Conservation (phyloP, 2,113 vertebrate genomes). For the Bucco capensis region DNA sequence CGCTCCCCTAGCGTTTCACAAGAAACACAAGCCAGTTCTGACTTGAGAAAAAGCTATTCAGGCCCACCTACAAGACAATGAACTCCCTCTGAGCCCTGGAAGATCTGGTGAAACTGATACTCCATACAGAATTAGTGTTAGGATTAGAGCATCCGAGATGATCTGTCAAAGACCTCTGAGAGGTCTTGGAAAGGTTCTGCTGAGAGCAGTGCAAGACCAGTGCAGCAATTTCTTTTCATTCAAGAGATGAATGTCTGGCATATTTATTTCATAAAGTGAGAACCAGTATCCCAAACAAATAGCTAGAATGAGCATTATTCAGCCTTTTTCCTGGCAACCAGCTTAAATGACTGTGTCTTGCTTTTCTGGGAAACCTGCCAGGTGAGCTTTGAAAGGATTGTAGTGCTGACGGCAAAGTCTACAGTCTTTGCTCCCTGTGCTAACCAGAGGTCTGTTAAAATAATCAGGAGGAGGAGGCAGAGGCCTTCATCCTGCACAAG, state of each 20-base stretch:
- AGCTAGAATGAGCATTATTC: constrained; percentile 68
- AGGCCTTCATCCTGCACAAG: constrained; percentile 14
- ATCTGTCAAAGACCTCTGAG: constrained; percentile 2
- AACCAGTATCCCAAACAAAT: constrained; percentile 71
- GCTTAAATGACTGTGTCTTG: constrained; percentile 60
- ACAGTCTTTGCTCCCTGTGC: constrained; percentile 3
- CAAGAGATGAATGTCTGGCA: constrained; percentile 41
- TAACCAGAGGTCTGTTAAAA: constrained; percentile 47
- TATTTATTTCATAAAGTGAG: constrained; percentile 73
- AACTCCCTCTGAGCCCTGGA: not conserved
- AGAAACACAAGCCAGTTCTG: not conserved
- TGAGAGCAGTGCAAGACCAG: constrained; percentile 8
- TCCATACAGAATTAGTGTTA: not conserved
- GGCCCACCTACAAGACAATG: not conserved
- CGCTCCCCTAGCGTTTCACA: not conserved
- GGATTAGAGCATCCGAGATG: not conserved
- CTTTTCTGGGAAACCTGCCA: constrained; percentile 75
- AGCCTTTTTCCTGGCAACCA: constrained; percentile 69
- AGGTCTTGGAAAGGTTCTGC: constrained; percentile 42
- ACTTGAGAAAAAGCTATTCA: not conserved
- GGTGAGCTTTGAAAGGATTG: constrained; percentile 64
- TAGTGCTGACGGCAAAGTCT: constrained; percentile 33
- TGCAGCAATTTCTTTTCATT: constrained; percentile 63
- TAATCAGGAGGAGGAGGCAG: constrained; percentile 7
- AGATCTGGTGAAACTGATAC: not conserved